Percentiles rank a stretch among this genome's conserved stretches.
phyloP scores from a whole-genome alignment of 2,797 vertebrate species.

The Crocidura indochinensis region DNA sequence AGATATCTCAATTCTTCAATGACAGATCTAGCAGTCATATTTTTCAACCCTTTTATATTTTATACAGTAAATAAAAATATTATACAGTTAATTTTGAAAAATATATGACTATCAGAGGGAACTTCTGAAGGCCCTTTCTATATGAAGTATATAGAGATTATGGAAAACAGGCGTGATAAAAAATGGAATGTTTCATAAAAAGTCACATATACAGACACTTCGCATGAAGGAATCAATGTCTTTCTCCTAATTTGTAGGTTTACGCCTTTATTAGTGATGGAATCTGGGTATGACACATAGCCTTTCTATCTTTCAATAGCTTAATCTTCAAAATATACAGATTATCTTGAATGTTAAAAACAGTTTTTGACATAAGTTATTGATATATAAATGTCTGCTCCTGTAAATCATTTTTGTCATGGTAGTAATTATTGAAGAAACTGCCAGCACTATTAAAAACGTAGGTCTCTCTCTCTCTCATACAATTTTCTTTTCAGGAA shows the following conservation, averaged over 20 bases:
- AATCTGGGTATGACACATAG: background rate
- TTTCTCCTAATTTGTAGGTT: background rate
- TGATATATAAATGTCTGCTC: slow-evolving; percentile 16
- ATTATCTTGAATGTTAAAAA: slow-evolving; percentile 34
- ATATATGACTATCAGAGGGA: background rate
- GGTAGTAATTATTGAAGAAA: slow-evolving; percentile 19
- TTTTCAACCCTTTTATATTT: background rate
- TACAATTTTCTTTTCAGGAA: background rate
- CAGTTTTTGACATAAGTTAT: background rate
- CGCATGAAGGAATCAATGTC: background rate
- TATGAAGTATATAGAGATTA: too few relatives aligned
- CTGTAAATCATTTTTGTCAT: background rate
- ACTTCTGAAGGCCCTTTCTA: too few relatives aligned
- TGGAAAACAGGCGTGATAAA: background rate
- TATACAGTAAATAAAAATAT: background rate
- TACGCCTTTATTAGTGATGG: background rate
- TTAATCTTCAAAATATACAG: slow-evolving; percentile 63
- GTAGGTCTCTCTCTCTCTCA: background rate
- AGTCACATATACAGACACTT: background rate
- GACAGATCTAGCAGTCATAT: background rate
- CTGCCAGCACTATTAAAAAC: slow-evolving; percentile 10
- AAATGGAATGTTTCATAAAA: background rate
- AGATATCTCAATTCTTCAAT: background rate
- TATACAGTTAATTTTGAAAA: background rate
- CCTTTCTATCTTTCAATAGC: slow-evolving; percentile 48